These are phyloP conservation scores for Andrena marginata DNA, from an alignment of 2,888 invertebrate genomes.

Conservation along the genomic window DNA sequence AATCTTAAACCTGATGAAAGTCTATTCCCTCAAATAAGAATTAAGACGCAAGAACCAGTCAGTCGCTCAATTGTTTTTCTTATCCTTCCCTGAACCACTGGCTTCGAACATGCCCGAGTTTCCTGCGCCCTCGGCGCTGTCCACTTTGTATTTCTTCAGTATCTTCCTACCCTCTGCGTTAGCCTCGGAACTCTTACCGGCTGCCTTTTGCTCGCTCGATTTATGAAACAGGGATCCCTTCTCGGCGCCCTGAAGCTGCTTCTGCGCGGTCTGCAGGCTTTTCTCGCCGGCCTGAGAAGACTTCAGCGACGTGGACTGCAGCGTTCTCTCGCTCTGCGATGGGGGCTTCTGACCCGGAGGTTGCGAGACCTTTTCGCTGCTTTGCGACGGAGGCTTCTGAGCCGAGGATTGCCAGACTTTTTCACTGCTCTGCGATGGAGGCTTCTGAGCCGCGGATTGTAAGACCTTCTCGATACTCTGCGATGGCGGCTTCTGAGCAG, in stretches of 20 bases:
- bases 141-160: slow-evolving; percentile 75
- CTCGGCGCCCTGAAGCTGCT: slow-evolving; percentile 44
- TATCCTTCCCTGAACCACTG: slow-evolving; percentile 48
- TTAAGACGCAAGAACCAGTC: slow-evolving; percentile 11
- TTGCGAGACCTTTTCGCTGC: slow-evolving; percentile 25
- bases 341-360: background rate
- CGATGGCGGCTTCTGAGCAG: slow-evolving; percentile 32
- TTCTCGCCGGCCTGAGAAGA: background rate
- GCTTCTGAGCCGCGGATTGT: slow-evolving; percentile 24
- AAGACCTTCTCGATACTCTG: slow-evolving; percentile 14
- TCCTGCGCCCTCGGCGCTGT: slow-evolving; percentile 52
- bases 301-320: background rate
- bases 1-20: slow-evolving; percentile 15
- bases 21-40: slow-evolving; percentile 1
- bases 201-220: slow-evolving; percentile 61
- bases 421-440: slow-evolving; percentile 19
- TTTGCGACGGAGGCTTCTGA: slow-evolving; percentile 17
- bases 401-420: background rate
- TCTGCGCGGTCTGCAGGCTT: slow-evolving; percentile 34
- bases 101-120: slow-evolving; percentile 39
- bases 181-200: slow-evolving; percentile 67
- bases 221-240: slow-evolving; percentile 45
- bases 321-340: background rate
- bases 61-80: slow-evolving; percentile 59
- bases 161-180: slow-evolving; percentile 73